A percentile compares a stretch with the other conserved stretches of the same genome.
Evolutionary conservation across 2,113 vertebrate genomes (phyloP).

Genomic region (Tapirus terrestris): DNA sequence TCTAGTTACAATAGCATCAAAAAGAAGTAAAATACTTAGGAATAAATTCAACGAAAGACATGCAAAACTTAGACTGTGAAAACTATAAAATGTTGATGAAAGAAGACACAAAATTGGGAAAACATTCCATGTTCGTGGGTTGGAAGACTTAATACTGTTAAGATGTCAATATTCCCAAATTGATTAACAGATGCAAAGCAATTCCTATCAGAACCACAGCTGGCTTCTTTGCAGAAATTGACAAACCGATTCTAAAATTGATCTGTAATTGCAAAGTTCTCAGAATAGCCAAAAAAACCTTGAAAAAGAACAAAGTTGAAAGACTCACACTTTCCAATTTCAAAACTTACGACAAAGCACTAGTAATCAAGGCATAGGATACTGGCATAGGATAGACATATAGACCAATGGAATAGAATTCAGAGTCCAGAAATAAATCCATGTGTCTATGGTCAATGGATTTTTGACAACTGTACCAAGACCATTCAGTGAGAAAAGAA

Average conservation of each 20-base stretch:
- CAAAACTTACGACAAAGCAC: neutral
- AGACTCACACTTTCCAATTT: neutral
- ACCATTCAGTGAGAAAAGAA: neutral
- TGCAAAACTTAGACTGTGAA: neutral
- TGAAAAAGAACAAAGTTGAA: neutral
- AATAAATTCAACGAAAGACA: neutral
- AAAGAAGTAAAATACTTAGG: neutral
- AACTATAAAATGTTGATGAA: neutral
- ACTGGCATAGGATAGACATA: neutral
- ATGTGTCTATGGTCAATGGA: neutral
- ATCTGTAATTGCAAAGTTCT: neutral
- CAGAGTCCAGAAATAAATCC: neutral
- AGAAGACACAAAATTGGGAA: neutral
- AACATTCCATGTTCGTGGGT: neutral
- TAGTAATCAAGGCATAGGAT: neutral
- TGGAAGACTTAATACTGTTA: neutral
- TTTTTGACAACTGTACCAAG: neutral
- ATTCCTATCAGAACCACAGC: neutral
- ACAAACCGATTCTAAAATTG: constrained; percentile 1
- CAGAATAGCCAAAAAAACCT: neutral
- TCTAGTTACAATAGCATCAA: neutral
- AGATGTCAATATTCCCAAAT: neutral
- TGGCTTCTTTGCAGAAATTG: constrained; percentile 3
- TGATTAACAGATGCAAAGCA: neutral
- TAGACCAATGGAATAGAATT: neutral